Percentiles rank a stretch among this genome's conserved stretches.
Evolutionary conservation across 2,888 invertebrate species (phyloP).

Genomic region (Pandemis corylana): DNA sequence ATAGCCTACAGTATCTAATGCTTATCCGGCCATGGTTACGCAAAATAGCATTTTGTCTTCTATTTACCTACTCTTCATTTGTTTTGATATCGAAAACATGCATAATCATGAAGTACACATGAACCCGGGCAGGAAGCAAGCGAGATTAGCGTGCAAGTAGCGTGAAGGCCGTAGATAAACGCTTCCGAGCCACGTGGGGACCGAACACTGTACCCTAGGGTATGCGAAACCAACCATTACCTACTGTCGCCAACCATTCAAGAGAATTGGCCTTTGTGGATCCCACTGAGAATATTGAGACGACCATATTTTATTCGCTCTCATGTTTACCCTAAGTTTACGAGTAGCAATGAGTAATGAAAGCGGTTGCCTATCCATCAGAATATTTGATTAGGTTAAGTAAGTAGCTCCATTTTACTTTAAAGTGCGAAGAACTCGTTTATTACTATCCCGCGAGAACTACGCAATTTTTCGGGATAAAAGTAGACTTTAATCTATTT

Average conservation of each 20-base stretch:
- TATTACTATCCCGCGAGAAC: no score
- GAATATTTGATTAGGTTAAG: no score
- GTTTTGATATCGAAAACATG: constrained; percentile 20
- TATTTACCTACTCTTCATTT: not conserved
- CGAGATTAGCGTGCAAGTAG: constrained; percentile 67
- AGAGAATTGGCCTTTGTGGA: not conserved
- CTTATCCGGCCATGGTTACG: no score
- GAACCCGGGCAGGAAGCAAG: constrained; percentile 66
- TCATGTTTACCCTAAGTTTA: no score
- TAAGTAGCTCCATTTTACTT: no score
- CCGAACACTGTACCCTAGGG: constrained; percentile 45
- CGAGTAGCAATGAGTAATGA: no score
- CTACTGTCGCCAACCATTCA: not conserved
- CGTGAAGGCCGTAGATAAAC: constrained; percentile 75
- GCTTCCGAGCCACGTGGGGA: constrained; percentile 68
- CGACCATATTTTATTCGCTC: no score
- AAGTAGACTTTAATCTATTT: no score
- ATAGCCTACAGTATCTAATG: no score
- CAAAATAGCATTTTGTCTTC: not conserved
- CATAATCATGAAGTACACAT: constrained; percentile 29
- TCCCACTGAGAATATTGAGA: not conserved
- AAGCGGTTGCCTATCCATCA: no score
- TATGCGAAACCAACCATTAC: not conserved
- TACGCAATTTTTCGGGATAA: no score
- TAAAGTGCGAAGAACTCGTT: no score